phyloP scores from a whole-genome alignment of 2,888 invertebrate genomes.

The Biston betularia region DNA sequence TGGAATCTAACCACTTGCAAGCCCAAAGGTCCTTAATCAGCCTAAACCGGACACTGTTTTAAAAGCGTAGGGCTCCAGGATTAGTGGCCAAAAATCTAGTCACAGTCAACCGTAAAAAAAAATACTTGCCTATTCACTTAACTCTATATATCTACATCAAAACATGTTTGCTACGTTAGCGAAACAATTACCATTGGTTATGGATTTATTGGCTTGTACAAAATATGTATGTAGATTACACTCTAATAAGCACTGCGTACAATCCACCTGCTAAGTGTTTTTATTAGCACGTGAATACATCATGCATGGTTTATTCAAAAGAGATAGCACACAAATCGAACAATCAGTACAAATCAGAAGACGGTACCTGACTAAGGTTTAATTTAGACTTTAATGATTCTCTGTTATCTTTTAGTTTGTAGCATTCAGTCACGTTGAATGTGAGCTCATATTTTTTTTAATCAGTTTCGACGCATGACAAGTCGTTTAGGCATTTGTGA shows the following conservation, averaged over 20 bases:
- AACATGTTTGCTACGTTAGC: constrained; percentile 1
- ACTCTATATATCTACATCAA: neutral
- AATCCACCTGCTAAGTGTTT: neutral
- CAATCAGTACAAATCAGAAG: neutral
- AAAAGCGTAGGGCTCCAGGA: too few species aligned
- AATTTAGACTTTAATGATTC: neutral
- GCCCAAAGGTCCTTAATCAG: too few species aligned
- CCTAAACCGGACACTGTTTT: too few species aligned
- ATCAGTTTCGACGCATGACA: neutral
- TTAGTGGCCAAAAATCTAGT: too few species aligned
- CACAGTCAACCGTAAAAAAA: too few species aligned
- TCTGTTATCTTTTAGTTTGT: neutral
- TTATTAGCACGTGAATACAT: neutral
- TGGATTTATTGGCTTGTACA: neutral
- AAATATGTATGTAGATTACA: neutral
- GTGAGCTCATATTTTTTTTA: constrained; percentile 2
- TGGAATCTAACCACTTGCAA: too few species aligned
- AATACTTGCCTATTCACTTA: neutral
- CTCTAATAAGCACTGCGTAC: constrained; percentile 2
- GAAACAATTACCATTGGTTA: neutral
- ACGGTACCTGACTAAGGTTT: neutral
- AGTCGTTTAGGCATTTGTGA: neutral
- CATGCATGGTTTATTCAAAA: neutral
- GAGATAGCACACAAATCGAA: neutral
- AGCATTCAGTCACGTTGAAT: constrained; percentile 14